Percentiles rank a stretch among this genome's conserved stretches.
phyloP scores from a whole-genome alignment of 2,888 invertebrate species.

The Dicyrtomina minuta region DNA sequence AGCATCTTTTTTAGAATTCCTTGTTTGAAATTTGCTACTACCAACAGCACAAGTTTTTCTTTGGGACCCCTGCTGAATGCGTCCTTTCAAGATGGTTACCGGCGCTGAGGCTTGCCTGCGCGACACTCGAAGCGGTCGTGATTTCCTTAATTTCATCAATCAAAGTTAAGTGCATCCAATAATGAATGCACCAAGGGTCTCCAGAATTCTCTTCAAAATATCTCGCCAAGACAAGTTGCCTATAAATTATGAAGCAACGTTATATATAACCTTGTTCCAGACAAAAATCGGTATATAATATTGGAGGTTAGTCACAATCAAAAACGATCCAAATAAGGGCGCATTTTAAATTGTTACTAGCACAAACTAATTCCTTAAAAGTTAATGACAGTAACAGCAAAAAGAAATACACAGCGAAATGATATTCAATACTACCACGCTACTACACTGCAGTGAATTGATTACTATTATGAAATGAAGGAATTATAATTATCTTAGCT shows the following conservation, averaged over 20 bases:
- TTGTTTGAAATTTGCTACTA: not conserved
- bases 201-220: not conserved
- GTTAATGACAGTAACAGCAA: no score
- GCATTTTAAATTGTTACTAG: no score
- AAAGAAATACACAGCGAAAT: no score
- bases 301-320: no score
- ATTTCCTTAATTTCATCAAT: conserved; percentile 51
- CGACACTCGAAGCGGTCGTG: conserved; percentile 30
- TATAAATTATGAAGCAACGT: not conserved
- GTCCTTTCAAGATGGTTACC: conserved; percentile 24
- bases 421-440: no score
- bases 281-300: no score
- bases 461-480: no score
- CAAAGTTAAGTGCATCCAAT: conserved; percentile 6
- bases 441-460: no score
- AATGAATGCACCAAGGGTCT: conserved; percentile 4
- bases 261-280: no score
- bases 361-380: no score
- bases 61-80: not conserved
- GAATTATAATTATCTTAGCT: no score
- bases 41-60: conserved; percentile 5
- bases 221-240: conserved; percentile 3
- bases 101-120: conserved; percentile 32
- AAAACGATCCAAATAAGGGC: no score
- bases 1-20: not conserved